Evolutionary conservation across 2,888 invertebrate species (phyloP).

Genomic region (Orthosia gracilis): DNA sequence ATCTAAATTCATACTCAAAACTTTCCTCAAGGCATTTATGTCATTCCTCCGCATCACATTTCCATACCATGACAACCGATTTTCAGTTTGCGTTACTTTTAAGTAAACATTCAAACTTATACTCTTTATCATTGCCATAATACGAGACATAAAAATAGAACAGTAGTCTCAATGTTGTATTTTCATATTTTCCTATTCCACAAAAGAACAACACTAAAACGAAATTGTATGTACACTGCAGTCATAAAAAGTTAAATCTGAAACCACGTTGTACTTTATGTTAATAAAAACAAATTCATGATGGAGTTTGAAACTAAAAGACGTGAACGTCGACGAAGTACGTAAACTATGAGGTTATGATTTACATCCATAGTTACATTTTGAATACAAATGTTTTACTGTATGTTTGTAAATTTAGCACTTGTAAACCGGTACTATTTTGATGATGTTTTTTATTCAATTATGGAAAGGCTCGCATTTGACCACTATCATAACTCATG

Average conservation of each 20-base stretch:
- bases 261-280: background rate
- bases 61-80: too few species aligned
- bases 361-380: background rate
- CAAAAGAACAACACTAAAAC: slow-evolving; percentile 3
- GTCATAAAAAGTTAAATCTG: slow-evolving; percentile 3
- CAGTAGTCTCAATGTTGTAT: background rate
- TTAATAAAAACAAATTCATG: slow-evolving; percentile 24
- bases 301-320: background rate
- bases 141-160: background rate
- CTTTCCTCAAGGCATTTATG: too few species aligned
- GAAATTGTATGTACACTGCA: background rate
- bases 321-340: background rate
- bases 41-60: too few species aligned
- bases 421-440: too few species aligned
- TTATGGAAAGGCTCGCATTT: too few species aligned
- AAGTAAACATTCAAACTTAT: background rate
- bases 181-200: background rate
- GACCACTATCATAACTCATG: too few species aligned
- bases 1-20: too few species aligned
- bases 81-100: too few species aligned
- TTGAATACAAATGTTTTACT: background rate
- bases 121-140: background rate
- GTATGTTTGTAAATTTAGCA: background rate
- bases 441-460: too few species aligned
- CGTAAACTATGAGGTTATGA: background rate